phyloP scores from a whole-genome alignment of 2,113 vertebrate species.

The Willisornis vidua region DNA sequence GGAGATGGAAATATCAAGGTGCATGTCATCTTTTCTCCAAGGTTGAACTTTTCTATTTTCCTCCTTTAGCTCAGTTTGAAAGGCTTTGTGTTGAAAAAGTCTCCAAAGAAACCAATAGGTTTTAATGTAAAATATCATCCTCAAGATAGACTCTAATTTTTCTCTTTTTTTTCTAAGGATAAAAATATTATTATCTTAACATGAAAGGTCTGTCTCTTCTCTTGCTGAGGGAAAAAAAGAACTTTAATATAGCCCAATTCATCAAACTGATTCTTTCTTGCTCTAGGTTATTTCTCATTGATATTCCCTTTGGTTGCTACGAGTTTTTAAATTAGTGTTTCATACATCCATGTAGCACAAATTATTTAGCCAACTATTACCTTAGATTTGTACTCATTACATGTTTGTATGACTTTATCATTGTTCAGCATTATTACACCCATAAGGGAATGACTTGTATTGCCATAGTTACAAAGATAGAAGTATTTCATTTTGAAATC shows the following conservation, averaged over 20 bases:
- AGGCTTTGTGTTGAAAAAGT: slow-evolving; percentile 29
- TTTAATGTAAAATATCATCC: slow-evolving; percentile 63
- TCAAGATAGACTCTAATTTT: slow-evolving; percentile 62
- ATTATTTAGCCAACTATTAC: slow-evolving; percentile 68
- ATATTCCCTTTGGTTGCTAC: slow-evolving; percentile 57
- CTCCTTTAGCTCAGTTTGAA: slow-evolving; percentile 1
- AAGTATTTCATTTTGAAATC: slow-evolving; percentile 54
- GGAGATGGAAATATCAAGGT: neutral
- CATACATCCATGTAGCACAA: slow-evolving; percentile 28
- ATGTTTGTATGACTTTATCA: slow-evolving; percentile 41
- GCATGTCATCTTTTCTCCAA: neutral
- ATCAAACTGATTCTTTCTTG: slow-evolving; percentile 66
- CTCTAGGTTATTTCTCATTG: slow-evolving; percentile 67
- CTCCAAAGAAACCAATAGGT: slow-evolving; percentile 47
- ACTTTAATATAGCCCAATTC: slow-evolving; percentile 64
- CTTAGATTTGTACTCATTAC: slow-evolving; percentile 67
- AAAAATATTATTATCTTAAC: slow-evolving; percentile 64
- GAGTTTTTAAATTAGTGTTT: slow-evolving; percentile 68
- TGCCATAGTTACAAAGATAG: slow-evolving; percentile 10
- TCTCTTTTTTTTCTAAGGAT: slow-evolving; percentile 67
- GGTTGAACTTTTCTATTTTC: slow-evolving; percentile 12
- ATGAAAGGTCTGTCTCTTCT: slow-evolving; percentile 62
- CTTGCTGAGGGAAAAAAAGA: neutral
- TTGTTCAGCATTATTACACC: slow-evolving; percentile 46
- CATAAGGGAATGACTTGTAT: slow-evolving; percentile 36